phyloP scores from a whole-genome alignment of 2,113 vertebrate genomes.

The Ptyas mucosa region DNA sequence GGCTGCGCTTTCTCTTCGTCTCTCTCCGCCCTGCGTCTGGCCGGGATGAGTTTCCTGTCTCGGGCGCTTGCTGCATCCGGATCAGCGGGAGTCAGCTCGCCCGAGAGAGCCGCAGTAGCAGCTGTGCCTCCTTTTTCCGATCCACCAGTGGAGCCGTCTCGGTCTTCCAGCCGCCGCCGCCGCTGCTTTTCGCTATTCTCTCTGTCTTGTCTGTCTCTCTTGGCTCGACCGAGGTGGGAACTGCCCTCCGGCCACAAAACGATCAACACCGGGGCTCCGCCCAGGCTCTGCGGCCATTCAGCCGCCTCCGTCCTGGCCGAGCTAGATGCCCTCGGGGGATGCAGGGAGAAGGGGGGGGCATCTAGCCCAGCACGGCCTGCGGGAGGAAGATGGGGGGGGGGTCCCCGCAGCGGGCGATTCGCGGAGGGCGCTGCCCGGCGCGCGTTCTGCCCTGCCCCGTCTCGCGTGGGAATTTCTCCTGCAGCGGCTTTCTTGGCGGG shows the following conservation, averaged over 20 bases:
- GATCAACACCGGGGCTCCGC: background rate
- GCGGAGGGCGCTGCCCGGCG: background rate
- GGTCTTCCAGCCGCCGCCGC: background rate
- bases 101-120: background rate
- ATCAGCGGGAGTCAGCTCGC: background rate
- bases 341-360: background rate
- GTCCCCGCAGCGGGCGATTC: background rate
- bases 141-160: no score
- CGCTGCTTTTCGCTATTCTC: background rate
- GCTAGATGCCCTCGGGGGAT: background rate
- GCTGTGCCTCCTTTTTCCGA: background rate
- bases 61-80: constrained; percentile 24
- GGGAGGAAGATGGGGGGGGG: no score
- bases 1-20: background rate
- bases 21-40: background rate
- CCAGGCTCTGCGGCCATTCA: background rate
- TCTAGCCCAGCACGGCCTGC: background rate
- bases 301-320: background rate
- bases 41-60: constrained; percentile 23
- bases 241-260: background rate
- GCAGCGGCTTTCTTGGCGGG: background rate
- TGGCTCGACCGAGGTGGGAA: background rate
- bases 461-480: background rate
- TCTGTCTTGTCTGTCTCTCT: background rate
- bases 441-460: no score